These are phyloP conservation scores for Drosophila subpulchrella DNA, from an alignment of 1,140 invertebrate species.

Conservation along the genomic window DNA sequence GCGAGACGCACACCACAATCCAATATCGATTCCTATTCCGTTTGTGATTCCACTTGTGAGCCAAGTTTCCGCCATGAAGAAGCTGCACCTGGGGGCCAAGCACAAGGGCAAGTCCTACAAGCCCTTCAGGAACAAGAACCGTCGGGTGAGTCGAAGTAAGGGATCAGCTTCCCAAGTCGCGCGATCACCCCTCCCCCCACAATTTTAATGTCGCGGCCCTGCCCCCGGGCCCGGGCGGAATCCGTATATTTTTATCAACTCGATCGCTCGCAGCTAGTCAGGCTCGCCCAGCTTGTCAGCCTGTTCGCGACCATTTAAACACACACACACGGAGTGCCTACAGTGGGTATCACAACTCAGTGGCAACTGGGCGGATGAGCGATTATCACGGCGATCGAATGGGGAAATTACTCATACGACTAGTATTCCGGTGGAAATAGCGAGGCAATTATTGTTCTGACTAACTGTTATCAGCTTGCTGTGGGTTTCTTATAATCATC, in stretches of 20 bases:
- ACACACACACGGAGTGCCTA: conserved; percentile 23
- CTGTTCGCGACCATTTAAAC: conserved; percentile 38
- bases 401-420: conserved; percentile 7
- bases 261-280: conserved; percentile 61
- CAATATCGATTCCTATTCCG: background rate
- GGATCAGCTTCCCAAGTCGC: background rate
- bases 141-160: conserved; percentile 57
- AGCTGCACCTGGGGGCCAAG: conserved; percentile 73
- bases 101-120: conserved; percentile 74
- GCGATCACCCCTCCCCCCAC: background rate
- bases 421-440: accelerated
- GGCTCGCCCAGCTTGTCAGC: conserved; percentile 40
- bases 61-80: conserved; percentile 63
- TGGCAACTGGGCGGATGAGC: conserved; percentile 25
- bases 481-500: background rate
- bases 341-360: conserved; percentile 19
- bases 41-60: conserved; percentile 8
- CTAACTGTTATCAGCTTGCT: background rate
- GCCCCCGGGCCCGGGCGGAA: conserved; percentile 50
- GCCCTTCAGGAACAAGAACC: conserved; percentile 76
- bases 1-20: conserved; percentile 2
- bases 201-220: conserved; percentile 33
- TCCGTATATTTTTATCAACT: conserved; percentile 80
- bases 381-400: background rate
- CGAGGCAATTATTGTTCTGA: too few species aligned